These are phyloP conservation scores for Lasioglossum baleicum DNA, from an alignment of 1,140 invertebrate genomes.

Conservation along the genomic window DNA sequence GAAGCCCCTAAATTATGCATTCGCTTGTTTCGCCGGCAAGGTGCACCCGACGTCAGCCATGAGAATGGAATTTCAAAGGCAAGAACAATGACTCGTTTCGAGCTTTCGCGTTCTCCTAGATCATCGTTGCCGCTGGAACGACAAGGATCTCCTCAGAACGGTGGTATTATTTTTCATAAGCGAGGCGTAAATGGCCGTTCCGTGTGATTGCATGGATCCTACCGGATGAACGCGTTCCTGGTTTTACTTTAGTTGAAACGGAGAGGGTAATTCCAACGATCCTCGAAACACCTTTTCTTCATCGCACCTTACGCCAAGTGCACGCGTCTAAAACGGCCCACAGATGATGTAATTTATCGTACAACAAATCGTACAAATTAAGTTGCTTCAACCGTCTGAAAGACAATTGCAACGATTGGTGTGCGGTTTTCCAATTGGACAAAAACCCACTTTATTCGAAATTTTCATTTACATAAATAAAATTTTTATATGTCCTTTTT, in stretches of 20 bases:
- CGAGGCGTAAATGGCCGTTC: slow-evolving; percentile 58
- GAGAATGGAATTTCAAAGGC: slow-evolving; percentile 23
- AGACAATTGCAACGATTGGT: too few species aligned
- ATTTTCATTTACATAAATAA: too few species aligned
- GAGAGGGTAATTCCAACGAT: slow-evolving; percentile 16
- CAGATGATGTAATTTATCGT: too few species aligned
- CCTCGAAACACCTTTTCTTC: neutral
- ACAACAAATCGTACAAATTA: too few species aligned
- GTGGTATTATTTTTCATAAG: slow-evolving; percentile 70
- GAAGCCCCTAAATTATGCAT: slow-evolving; percentile 34
- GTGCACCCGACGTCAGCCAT: neutral
- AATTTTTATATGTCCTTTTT: too few species aligned
- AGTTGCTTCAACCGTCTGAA: too few species aligned
- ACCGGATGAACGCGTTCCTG: slow-evolving; percentile 39
- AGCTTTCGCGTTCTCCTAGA: slow-evolving; percentile 33
- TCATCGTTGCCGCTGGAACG: slow-evolving; percentile 23
- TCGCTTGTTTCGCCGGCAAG: neutral
- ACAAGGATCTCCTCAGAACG: slow-evolving; percentile 12
- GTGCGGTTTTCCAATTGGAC: too few species aligned
- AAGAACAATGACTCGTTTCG: slow-evolving; percentile 17
- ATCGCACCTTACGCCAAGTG: neutral
- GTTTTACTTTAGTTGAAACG: slow-evolving; percentile 35
- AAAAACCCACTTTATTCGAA: too few species aligned
- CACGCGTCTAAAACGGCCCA: too few species aligned
- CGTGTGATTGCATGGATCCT: slow-evolving; percentile 65